Evolutionary conservation across 2,797 vertebrate species (phyloP).

Genomic region (Brachyalestes nurse): DNA sequence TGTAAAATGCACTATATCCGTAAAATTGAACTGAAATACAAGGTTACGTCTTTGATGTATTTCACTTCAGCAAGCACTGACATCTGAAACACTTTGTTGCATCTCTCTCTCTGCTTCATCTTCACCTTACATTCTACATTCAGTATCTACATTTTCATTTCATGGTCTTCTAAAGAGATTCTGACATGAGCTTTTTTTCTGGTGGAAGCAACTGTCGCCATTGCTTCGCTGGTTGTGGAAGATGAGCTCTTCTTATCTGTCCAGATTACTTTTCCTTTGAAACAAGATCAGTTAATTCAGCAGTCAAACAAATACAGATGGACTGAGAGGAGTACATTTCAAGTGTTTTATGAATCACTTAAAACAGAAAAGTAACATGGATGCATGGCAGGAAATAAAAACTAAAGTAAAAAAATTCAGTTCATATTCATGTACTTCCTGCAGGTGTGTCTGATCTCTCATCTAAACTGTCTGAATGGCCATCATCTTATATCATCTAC

Average conservation of each 20-base stretch:
- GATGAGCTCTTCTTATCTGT: not conserved
- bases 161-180: constrained; percentile 10
- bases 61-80: not conserved
- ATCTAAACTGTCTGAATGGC: constrained; percentile 4
- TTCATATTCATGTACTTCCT: not conserved
- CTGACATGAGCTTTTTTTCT: not conserved
- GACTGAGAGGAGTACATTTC: not conserved
- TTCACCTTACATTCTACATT: constrained; percentile 9
- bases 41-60: constrained; percentile 13
- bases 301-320: not conserved
- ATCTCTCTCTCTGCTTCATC: constrained; percentile 5
- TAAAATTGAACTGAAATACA: too few species aligned
- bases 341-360: not conserved
- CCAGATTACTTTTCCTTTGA: not conserved
- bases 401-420: not conserved
- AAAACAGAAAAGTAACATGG: not conserved
- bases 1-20: too few species aligned
- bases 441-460: constrained; percentile 2
- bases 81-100: constrained; percentile 7
- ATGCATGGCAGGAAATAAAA: constrained; percentile 1
- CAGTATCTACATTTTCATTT: constrained; percentile 37
- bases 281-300: not conserved
- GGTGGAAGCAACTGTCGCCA: not conserved
- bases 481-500: not conserved
- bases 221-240: not conserved